Conservation (phyloP, 2,113 vertebrate species). For the Boulengeromyrus knoepffleri region DNA sequence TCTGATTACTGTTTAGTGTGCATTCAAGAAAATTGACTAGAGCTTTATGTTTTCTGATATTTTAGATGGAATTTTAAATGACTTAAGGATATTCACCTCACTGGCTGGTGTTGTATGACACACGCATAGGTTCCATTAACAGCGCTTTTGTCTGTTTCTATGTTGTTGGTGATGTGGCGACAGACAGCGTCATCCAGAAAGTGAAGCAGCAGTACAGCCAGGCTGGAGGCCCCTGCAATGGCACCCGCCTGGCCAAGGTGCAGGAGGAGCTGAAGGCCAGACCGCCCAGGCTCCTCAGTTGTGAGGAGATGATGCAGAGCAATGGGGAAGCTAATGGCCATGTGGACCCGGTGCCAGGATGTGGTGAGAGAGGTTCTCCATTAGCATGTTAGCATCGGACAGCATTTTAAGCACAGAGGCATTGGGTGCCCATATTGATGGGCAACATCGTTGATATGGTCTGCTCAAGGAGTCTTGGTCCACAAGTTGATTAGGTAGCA, state of each 20-base stretch:
- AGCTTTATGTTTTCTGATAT: background rate
- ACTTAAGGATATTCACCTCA: background rate
- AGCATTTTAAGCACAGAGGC: background rate
- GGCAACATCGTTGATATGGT: background rate
- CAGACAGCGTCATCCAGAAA: constrained; percentile 82
- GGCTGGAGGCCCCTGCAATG: constrained; percentile 46
- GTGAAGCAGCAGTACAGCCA: constrained; percentile 79
- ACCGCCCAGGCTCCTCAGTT: constrained; percentile 66
- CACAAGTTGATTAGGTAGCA: background rate
- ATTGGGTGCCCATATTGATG: background rate
- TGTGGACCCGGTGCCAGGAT: constrained; percentile 44
- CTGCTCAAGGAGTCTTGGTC: background rate
- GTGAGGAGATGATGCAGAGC: constrained; percentile 65
- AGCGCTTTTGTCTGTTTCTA: background rate
- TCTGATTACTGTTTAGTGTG: background rate
- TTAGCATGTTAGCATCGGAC: background rate
- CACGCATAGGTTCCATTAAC: background rate
- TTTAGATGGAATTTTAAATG: background rate
- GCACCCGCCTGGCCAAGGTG: constrained; percentile 64
- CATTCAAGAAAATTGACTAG: background rate
- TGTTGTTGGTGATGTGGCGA: background rate
- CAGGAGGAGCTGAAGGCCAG: constrained; percentile 68
- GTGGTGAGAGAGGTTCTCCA: constrained; percentile 62
- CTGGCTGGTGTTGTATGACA: background rate
- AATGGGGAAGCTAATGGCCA: constrained; percentile 71